A percentile compares a stretch with the other conserved stretches of the same genome.
Evolutionary conservation across 2,888 invertebrate species (phyloP).

Genomic region (Eudasyphora cyanicolor): DNA sequence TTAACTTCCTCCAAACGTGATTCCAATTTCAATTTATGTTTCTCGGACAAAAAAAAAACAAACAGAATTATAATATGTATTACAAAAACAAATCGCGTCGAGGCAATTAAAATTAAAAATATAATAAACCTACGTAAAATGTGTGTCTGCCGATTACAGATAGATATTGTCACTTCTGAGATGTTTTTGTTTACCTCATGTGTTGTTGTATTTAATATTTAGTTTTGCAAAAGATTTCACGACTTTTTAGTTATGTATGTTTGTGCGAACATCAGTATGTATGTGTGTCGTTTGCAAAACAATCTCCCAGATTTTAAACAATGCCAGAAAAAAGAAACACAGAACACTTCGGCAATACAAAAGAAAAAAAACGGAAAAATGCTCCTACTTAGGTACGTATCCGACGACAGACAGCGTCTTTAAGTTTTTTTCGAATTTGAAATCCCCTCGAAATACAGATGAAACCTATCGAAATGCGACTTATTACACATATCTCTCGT

Average conservation of each 20-base stretch:
- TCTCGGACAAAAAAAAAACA: neutral
- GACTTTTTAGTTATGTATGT: constrained; percentile 60
- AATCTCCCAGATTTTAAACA: constrained; percentile 61
- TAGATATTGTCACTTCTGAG: constrained; percentile 14
- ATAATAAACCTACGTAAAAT: constrained; percentile 57
- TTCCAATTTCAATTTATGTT: neutral
- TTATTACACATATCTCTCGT: constrained; percentile 44
- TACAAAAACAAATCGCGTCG: constrained; percentile 10
- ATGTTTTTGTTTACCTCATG: neutral
- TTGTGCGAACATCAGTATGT: neutral
- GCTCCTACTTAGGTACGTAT: constrained; percentile 48
- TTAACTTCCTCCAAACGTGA: constrained; percentile 27
- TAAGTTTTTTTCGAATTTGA: constrained; percentile 16
- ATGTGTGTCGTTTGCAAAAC: constrained; percentile 52
- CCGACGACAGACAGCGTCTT: neutral
- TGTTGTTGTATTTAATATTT: neutral
- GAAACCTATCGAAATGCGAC: constrained; percentile 34
- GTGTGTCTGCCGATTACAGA: constrained; percentile 43
- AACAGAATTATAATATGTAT: constrained; percentile 13
- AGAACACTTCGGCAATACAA: constrained; percentile 17
- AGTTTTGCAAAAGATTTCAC: constrained; percentile 52
- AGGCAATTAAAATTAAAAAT: constrained; percentile 59
- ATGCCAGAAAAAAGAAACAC: constrained; percentile 48
- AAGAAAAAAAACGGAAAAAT: constrained; percentile 40
- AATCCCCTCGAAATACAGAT: constrained; percentile 22